phyloP scores from a whole-genome alignment of 37 sponge, comb jelly and placozoan genomes.

The Spongilla lacustris region DNA sequence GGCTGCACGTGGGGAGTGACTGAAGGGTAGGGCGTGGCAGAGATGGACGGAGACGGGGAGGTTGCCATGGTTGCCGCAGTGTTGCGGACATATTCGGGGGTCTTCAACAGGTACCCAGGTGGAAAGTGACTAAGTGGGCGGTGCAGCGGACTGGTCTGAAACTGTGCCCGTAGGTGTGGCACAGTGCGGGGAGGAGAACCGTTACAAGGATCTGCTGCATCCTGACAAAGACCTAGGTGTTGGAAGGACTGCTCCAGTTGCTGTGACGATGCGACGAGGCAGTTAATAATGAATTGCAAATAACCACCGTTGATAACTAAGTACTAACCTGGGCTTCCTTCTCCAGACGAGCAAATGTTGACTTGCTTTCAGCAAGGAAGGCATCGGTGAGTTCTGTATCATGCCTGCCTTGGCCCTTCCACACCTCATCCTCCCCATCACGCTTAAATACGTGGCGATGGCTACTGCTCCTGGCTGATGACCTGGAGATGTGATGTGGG shows the following conservation, averaged over 20 bases:
- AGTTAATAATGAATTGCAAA: no score
- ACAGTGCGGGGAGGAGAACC: no score
- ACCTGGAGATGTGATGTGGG: neutral
- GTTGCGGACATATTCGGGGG: neutral
- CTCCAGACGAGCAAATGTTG: constrained; percentile 54
- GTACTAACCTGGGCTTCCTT: constrained; percentile 37
- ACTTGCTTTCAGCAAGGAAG: constrained; percentile 55
- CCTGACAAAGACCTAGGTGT: neutral
- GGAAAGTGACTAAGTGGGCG: neutral
- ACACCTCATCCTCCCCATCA: neutral
- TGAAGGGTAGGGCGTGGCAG: constrained; percentile 2
- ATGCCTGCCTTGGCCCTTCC: neutral
- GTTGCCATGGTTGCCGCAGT: neutral
- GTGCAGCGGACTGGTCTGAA: neutral
- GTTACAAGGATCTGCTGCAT: no score
- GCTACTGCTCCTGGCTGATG: neutral
- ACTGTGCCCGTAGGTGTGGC: neutral
- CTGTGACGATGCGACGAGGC: neutral
- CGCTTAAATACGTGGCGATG: neutral
- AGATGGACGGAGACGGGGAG: neutral
- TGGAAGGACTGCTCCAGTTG: constrained; percentile 27
- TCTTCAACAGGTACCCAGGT: neutral
- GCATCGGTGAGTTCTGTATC: constrained; percentile 12
- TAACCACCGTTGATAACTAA: no score
- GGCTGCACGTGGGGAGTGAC: neutral